A percentile compares a stretch with the other conserved stretches of the same genome.
These are phyloP conservation scores for Cantharis lateralis DNA, from an alignment of 2,888 invertebrate genomes.

Conservation along the genomic window DNA sequence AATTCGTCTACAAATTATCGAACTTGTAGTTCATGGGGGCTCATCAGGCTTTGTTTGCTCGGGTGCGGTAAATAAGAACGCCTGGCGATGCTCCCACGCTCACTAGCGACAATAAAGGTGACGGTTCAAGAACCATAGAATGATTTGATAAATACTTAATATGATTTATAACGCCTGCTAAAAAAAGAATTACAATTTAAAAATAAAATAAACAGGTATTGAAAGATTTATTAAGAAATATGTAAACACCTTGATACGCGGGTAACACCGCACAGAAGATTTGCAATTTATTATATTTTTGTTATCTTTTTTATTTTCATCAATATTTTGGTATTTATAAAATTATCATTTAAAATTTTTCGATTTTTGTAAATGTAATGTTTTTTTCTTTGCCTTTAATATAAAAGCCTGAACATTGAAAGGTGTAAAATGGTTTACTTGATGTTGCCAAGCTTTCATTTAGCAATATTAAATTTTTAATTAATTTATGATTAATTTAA, in stretches of 20 bases:
- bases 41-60: conserved; percentile 31
- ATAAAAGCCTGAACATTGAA: background rate
- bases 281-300: background rate
- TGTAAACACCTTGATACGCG: background rate
- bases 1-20: conserved; percentile 31
- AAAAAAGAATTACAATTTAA: background rate
- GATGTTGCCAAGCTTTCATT: background rate
- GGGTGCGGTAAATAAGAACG: conserved; percentile 30
- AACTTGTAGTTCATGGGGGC: conserved; percentile 30
- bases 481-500: background rate
- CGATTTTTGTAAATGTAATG: background rate
- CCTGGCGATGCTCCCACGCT: conserved; percentile 26
- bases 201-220: background rate
- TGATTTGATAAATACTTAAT: conserved; percentile 27
- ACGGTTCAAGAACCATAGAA: conserved; percentile 22
- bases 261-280: background rate
- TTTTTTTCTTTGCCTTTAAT: background rate
- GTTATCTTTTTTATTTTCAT: background rate
- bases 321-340: no score
- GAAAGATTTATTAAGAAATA: background rate
- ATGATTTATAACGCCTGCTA: conserved; percentile 18
- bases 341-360: no score
- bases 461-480: background rate
- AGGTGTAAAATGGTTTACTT: background rate
- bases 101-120: conserved; percentile 29